Conservation (phyloP, 2,113 vertebrate species). For the Gasterosteus aculeatus region DNA sequence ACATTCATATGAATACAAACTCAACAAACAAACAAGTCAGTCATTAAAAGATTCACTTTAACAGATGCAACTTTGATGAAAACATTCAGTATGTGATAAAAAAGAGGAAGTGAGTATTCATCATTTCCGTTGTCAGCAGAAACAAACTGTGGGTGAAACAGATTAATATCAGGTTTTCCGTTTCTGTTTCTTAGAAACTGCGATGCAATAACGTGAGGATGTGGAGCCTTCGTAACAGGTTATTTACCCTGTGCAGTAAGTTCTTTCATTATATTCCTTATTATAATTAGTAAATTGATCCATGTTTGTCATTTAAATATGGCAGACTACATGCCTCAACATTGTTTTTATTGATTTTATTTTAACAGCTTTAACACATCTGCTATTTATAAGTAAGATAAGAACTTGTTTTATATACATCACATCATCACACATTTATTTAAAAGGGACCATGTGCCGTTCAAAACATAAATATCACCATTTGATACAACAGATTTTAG, state of each 20-base stretch:
- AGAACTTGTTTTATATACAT: not conserved
- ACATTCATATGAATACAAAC: not conserved
- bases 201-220: not conserved
- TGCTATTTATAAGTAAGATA: not conserved
- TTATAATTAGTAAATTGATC: not conserved
- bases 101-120: slow-evolving; percentile 17
- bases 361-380: not conserved
- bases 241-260: slow-evolving; percentile 47
- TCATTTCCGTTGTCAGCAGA: fast-evolving
- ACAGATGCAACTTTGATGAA: too few relatives aligned
- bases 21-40: not conserved
- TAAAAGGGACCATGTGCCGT: too few relatives aligned
- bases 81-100: too few relatives aligned
- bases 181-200: slow-evolving; percentile 25
- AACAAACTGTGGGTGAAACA: not conserved
- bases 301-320: not conserved
- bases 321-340: not conserved
- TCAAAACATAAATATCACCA: too few relatives aligned
- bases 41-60: not conserved
- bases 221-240: slow-evolving; percentile 7
- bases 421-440: not conserved
- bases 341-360: not conserved
- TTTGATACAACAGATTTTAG: too few relatives aligned
- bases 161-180: not conserved
- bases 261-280: not conserved